phyloP scores from a whole-genome alignment of 2,888 invertebrate species.

The Meiosimyza platycephala region DNA sequence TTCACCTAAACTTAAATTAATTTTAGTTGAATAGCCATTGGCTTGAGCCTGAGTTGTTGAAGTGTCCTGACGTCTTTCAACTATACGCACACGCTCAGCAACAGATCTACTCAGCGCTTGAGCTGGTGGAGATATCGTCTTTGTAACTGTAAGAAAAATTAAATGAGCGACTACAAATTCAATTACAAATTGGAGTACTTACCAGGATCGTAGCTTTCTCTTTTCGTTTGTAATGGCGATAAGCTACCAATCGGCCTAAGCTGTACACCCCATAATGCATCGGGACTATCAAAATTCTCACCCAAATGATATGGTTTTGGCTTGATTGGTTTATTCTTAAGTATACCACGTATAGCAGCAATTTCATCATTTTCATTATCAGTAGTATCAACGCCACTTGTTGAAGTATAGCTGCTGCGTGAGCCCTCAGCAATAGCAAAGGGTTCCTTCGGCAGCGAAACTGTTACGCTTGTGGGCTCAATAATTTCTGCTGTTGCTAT shows the following conservation, averaged over 20 bases:
- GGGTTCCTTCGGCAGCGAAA: constrained; percentile 57
- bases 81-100: constrained; percentile 69
- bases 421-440: constrained; percentile 36
- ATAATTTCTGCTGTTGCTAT: constrained; percentile 47
- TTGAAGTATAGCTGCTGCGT: constrained; percentile 59
- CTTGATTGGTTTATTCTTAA: constrained; percentile 80
- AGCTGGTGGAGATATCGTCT: constrained; percentile 41
- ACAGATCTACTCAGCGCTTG: constrained; percentile 59
- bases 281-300: constrained; percentile 71
- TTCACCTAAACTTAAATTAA: constrained; percentile 68
- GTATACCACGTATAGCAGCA: constrained; percentile 74
- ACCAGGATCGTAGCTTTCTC: constrained; percentile 47
- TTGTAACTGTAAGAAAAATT: constrained; percentile 41
- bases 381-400: constrained; percentile 59
- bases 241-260: constrained; percentile 64
- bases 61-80: constrained; percentile 64
- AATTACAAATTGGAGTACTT: constrained; percentile 18
- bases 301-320: constrained; percentile 81
- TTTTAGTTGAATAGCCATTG: constrained; percentile 72
- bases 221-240: constrained; percentile 42
- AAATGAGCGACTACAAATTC: constrained; percentile 26
- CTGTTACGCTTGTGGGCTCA: constrained; percentile 55
- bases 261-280: constrained; percentile 70
- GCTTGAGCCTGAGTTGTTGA: constrained; percentile 45
- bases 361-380: constrained; percentile 66